phyloP scores from a whole-genome alignment of 2,797 vertebrate genomes.

The Molossus molossus region DNA sequence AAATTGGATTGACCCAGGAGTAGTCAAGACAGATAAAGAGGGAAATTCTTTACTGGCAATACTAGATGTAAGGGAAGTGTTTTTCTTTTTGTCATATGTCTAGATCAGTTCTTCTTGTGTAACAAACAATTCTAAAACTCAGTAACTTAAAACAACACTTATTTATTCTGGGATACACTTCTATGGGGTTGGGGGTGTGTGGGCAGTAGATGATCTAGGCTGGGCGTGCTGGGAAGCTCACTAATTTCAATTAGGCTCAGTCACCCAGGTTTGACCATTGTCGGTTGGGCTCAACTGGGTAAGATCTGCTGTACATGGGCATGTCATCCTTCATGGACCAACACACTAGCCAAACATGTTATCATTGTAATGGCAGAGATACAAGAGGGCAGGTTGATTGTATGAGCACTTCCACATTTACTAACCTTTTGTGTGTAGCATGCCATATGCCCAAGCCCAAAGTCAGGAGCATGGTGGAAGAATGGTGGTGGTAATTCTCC shows the following conservation, averaged over 20 bases:
- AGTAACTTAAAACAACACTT: slow-evolving; percentile 21
- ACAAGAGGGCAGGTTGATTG: background rate
- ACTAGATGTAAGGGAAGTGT: background rate
- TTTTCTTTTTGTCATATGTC: background rate
- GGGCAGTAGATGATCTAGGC: background rate
- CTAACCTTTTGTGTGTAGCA: background rate
- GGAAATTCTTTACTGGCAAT: background rate
- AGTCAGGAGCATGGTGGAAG: background rate
- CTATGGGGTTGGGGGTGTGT: background rate
- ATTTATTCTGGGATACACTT: slow-evolving; percentile 25
- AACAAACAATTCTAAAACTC: slow-evolving; percentile 19
- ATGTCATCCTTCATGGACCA: background rate
- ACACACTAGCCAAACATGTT: slow-evolving; percentile 15
- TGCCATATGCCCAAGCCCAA: slow-evolving; percentile 19
- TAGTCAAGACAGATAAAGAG: slow-evolving; percentile 12
- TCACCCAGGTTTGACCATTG: background rate
- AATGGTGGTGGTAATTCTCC: background rate
- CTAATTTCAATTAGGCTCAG: background rate
- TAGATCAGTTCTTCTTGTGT: slow-evolving; percentile 17
- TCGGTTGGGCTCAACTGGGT: background rate
- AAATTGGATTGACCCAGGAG: background rate
- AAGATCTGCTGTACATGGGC: background rate
- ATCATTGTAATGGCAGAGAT: background rate
- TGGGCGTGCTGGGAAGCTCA: background rate
- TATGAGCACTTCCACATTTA: background rate